These are phyloP conservation scores for Hucho hucho DNA, from an alignment of 2,113 vertebrate species.

Conservation along the genomic window DNA sequence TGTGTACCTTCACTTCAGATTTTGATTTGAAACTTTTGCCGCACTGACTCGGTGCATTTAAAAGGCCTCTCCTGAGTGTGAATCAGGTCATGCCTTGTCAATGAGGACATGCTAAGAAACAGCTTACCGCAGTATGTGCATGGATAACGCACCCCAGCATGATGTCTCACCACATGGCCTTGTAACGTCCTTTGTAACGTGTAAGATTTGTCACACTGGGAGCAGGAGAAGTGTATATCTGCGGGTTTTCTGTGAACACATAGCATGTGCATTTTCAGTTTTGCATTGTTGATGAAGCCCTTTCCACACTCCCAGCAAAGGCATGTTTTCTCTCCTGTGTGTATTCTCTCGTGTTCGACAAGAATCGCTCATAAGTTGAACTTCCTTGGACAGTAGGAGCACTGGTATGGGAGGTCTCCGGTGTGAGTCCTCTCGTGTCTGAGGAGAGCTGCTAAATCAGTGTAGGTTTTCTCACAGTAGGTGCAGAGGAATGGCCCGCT, in stretches of 20 bases:
- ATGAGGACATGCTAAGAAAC: slow-evolving; percentile 11
- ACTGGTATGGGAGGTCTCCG: slow-evolving; percentile 1
- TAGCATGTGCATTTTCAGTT: slow-evolving; percentile 27
- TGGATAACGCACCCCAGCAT: slow-evolving; percentile 20
- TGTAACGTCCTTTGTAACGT: slow-evolving; percentile 23
- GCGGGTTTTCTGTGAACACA: slow-evolving; percentile 11
- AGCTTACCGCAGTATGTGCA: slow-evolving; percentile 24
- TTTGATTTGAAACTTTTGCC: not conserved
- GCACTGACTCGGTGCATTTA: not conserved
- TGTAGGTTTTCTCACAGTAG: slow-evolving; percentile 14
- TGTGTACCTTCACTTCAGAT: not conserved
- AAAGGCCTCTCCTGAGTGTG: slow-evolving; percentile 22
- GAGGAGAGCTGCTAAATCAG: slow-evolving; percentile 12
- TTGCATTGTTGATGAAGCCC: slow-evolving; percentile 15
- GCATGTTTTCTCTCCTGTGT: slow-evolving; percentile 19
- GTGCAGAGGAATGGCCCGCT: slow-evolving; percentile 19
- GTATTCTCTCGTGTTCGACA: not conserved
- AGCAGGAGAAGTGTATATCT: slow-evolving; percentile 6
- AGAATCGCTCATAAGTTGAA: not conserved
- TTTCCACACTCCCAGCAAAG: slow-evolving; percentile 34
- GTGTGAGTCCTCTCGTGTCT: slow-evolving; percentile 22
- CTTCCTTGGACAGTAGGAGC: slow-evolving; percentile 7
- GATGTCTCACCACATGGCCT: slow-evolving; percentile 20
- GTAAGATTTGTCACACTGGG: slow-evolving; percentile 18
- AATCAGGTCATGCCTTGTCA: slow-evolving; percentile 29